phyloP scores from a whole-genome alignment of 2,797 vertebrate genomes.

The Enteromius thamalakanensis region DNA sequence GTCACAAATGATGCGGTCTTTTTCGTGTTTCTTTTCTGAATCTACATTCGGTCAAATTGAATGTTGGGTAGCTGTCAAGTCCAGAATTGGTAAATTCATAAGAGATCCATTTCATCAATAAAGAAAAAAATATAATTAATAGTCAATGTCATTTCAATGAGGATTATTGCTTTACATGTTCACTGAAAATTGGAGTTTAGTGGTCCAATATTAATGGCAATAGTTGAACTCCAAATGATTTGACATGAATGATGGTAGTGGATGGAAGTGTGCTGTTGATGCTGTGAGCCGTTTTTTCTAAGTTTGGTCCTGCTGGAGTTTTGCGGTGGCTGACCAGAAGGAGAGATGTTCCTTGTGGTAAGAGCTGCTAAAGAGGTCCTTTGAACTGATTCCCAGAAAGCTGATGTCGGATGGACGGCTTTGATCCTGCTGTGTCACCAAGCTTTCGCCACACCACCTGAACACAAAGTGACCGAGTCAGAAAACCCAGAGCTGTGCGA shows the following conservation, averaged over 20 bases:
- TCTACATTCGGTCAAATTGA: background rate
- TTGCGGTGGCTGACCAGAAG: slow-evolving; percentile 19
- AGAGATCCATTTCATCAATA: background rate
- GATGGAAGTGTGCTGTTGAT: background rate
- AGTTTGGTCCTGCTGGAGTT: slow-evolving; percentile 10
- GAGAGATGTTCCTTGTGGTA: slow-evolving; percentile 55
- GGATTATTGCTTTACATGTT: slow-evolving; percentile 27
- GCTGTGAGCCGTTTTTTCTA: background rate
- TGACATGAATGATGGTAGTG: background rate
- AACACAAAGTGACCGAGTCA: slow-evolving; percentile 5
- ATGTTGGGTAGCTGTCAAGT: background rate
- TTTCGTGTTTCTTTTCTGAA: background rate
- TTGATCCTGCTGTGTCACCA: slow-evolving; percentile 92
- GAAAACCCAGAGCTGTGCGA: background rate
- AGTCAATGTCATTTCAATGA: background rate
- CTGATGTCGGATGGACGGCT: slow-evolving; percentile 93
- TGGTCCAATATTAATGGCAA: background rate
- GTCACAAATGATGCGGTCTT: slow-evolving; percentile 56
- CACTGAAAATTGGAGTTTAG: background rate
- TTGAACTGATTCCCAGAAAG: slow-evolving; percentile 98
- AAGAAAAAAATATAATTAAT: background rate
- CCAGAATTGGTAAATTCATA: background rate
- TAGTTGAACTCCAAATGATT: background rate
- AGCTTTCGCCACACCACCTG: slow-evolving; percentile 98
- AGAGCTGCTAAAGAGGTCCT: slow-evolving; percentile 86